Base-by-base conservation (phyloP, 2,888 invertebrate genomes). In the Eumerus sabulonum region DNA sequence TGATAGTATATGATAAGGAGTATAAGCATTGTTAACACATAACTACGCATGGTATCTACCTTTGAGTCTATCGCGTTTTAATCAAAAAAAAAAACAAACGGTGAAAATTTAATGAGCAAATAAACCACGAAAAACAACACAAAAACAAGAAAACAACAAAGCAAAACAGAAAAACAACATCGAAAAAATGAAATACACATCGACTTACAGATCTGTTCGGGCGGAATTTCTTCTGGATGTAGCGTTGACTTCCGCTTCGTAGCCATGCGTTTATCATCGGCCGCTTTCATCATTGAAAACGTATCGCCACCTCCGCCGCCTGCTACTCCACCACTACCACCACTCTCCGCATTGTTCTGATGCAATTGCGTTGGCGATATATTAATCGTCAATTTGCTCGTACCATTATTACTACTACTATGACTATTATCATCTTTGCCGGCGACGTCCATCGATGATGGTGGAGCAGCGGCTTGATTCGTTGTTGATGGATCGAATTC, bases 231-330 rank as follows among this genome's bases (percentile, higher is more conserved):
- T 53, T 87, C 86, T 9, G 84, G 76, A 9, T 84, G 84, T 38
- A 84, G 71, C 0, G 86, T 84, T 44, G 85, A 47, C 84, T 91
- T 92, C 47, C 91, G 89, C 81, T 90, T 90, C 36, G 87, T 88
- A 16, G 87, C 86, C 9, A 83, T 60, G 13, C 85, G 84, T 68
- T 90, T 88, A 77, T 90, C 90, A 56, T 91, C 90, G 11, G 91
- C 79, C 27, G 79, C 91, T 82, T 91, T 91, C 83, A 92, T 92
- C 53, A 91, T 91, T 36, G 86, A 86, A 83, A 89, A 89, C 67
- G 86, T 86, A 84, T 89, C 88, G 50, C 68, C 71, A n/a, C 42
- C 53, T 7, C 38, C 71, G 3, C 57, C 76, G 1, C 64, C 51
- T 35, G 35, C 13, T 35, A 18, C 56, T 14, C 50, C 45, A 35